phyloP scores from a whole-genome alignment of 1,140 invertebrate species.

The Drosophila kikkawai region DNA sequence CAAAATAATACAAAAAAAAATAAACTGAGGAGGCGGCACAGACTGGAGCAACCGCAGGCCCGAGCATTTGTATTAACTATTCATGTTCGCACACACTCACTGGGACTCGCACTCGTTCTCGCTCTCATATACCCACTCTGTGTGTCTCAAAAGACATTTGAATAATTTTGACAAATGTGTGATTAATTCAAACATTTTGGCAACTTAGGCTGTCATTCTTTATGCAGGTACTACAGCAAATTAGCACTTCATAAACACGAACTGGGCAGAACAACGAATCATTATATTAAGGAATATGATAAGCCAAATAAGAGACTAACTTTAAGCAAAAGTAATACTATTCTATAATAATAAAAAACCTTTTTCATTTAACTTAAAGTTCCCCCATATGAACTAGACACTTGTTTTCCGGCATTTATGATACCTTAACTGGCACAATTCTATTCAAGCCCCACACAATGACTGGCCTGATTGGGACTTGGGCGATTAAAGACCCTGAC shows the following conservation, averaged over 20 bases:
- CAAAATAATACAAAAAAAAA: neutral
- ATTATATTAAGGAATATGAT: neutral
- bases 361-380: neutral
- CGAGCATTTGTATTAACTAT: constrained; percentile 73
- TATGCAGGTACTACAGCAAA: constrained; percentile 54
- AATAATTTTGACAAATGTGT: constrained; percentile 81
- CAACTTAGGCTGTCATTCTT: constrained; percentile 64
- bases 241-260: constrained; percentile 69
- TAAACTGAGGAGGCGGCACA: constrained; percentile 3
- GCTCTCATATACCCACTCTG: neutral
- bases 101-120: constrained; percentile 1
- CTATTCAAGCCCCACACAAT: constrained; percentile 33
- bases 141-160: constrained; percentile 51
- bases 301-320: neutral
- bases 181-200: constrained; percentile 78
- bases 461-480: constrained; percentile 45
- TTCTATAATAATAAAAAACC: neutral
- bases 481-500: constrained; percentile 37
- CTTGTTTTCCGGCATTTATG: constrained; percentile 2
- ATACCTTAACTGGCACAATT: constrained; percentile 1
- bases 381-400: neutral
- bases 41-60: constrained; percentile 21
- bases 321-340: neutral
- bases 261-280: neutral
- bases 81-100: constrained; percentile 55